Evolutionary conservation across 2,113 vertebrate genomes (phyloP).

Genomic region (Chaetodon trifascialis): DNA sequence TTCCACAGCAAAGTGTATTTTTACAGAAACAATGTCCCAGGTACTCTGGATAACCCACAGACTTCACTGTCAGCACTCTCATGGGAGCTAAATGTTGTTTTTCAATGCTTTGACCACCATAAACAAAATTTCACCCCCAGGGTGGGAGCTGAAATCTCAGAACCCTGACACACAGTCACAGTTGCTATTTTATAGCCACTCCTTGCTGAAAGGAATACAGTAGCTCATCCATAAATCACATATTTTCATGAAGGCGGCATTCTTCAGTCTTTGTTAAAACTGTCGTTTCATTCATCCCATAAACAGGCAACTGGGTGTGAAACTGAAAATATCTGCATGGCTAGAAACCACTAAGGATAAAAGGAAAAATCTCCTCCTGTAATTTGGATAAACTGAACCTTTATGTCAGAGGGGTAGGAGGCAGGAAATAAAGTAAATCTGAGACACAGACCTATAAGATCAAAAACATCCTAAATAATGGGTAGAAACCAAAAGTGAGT

Average conservation of each 20-base stretch:
- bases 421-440: background rate
- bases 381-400: conserved; percentile 2
- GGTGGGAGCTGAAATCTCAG: background rate
- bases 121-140: background rate
- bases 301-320: background rate
- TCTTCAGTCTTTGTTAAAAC: conserved; percentile 5
- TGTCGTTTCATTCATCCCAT: background rate
- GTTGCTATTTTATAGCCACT: background rate
- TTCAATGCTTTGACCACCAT: background rate
- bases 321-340: background rate
- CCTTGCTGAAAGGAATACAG: background rate
- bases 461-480: conserved; percentile 20
- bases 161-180: background rate
- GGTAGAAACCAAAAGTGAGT: background rate
- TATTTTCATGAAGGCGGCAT: background rate
- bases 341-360: background rate
- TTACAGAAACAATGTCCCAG: background rate
- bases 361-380: background rate
- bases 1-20: background rate
- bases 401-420: background rate
- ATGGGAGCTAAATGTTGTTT: conserved; percentile 7
- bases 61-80: background rate
- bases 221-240: background rate
- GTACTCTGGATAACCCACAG: background rate
- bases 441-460: background rate